These are phyloP conservation scores for Proteles cristata DNA, from an alignment of 2,113 vertebrate genomes.

Conservation along the genomic window DNA sequence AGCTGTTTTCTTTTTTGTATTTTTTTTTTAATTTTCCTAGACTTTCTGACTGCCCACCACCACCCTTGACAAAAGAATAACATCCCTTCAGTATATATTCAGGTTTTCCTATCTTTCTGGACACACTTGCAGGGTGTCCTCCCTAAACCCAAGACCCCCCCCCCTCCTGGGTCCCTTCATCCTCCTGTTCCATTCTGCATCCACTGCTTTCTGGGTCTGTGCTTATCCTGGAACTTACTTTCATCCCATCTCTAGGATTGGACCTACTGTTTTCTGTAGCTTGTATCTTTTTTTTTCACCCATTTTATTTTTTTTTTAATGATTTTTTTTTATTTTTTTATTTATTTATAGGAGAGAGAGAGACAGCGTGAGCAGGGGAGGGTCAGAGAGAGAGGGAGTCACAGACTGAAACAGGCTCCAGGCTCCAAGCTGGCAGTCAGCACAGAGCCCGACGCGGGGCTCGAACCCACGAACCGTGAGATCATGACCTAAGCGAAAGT, in stretches of 20 bases:
- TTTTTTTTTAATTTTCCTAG: background rate
- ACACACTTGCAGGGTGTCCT: background rate
- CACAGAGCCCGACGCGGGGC: too few relatives aligned
- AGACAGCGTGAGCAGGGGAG: too few relatives aligned
- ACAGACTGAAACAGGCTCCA: too few relatives aligned
- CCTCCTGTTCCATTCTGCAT: background rate
- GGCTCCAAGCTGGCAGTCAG: too few relatives aligned
- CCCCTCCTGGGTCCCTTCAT: background rate
- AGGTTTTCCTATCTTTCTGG: background rate
- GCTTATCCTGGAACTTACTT: conserved; percentile 9
- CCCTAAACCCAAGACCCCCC: background rate
- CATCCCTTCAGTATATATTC: background rate
- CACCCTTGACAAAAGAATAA: background rate
- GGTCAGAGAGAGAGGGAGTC: too few relatives aligned
- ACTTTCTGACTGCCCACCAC: background rate
- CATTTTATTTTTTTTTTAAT: too few relatives aligned
- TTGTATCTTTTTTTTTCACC: background rate
- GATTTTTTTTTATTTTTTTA: too few relatives aligned
- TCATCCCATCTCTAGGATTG: background rate
- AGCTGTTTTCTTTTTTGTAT: background rate
- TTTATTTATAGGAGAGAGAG: too few relatives aligned
- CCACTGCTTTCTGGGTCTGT: background rate
- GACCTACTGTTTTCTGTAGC: background rate
- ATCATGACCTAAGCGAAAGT: too few relatives aligned
- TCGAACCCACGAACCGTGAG: too few relatives aligned